Evolutionary conservation across 2,888 invertebrate species (phyloP).

Genomic region (Volucella zonaria): DNA sequence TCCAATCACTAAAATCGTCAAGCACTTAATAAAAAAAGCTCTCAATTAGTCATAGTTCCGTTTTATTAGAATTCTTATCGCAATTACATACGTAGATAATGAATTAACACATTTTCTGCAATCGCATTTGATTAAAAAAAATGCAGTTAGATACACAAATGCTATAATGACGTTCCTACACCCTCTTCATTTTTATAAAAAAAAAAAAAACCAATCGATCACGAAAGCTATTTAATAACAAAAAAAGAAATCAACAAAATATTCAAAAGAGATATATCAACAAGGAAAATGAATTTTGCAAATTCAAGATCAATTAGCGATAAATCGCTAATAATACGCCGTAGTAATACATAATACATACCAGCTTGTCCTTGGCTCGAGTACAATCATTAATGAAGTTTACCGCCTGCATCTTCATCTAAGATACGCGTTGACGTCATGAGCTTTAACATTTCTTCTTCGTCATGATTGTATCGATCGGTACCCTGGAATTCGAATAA

Average conservation of each 20-base stretch:
- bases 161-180: too few relatives aligned
- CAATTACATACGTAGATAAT: too few relatives aligned
- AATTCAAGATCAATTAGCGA: slow-evolving; percentile 17
- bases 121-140: too few relatives aligned
- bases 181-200: background rate
- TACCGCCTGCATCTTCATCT: background rate
- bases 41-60: too few relatives aligned
- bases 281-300: slow-evolving; percentile 2
- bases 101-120: too few relatives aligned
- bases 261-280: background rate
- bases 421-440: slow-evolving; percentile 28
- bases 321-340: slow-evolving; percentile 4
- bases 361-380: background rate
- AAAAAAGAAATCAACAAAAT: slow-evolving; percentile 17
- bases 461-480: too few relatives aligned
- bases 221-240: slow-evolving; percentile 8
- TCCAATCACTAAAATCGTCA: too few relatives aligned
- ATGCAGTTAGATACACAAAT: too few relatives aligned
- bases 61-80: too few relatives aligned
- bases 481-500: too few relatives aligned
- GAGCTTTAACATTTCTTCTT: too few relatives aligned
- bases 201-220: slow-evolving; percentile 7
- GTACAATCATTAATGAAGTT: background rate
- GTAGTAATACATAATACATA: background rate
- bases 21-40: too few relatives aligned